A percentile compares a stretch with the other conserved stretches of the same genome.
phyloP scores from a whole-genome alignment of 2,113 vertebrate species.

The Misgurnus anguillicaudatus region DNA sequence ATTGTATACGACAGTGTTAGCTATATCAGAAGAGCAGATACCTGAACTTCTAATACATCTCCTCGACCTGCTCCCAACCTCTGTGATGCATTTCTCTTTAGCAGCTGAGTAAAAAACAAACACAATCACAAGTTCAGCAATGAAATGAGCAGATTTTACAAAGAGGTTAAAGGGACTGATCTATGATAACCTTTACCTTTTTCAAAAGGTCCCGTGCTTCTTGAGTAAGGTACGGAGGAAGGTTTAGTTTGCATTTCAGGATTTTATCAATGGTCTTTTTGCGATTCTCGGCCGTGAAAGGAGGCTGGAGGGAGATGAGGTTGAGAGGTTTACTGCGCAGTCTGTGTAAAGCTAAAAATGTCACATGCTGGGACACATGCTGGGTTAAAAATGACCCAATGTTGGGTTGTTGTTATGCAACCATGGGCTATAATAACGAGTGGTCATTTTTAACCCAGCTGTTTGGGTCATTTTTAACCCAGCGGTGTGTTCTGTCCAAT shows the following conservation, averaged over 20 bases:
- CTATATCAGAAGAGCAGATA: slow-evolving; percentile 56
- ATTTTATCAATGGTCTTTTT: slow-evolving; percentile 99
- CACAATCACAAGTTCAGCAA: background rate
- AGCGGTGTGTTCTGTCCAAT: no score
- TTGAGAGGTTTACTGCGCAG: background rate
- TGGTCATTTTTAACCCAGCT: no score
- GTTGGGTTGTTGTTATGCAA: no score
- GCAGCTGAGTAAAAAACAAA: slow-evolving; percentile 76
- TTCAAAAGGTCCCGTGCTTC: slow-evolving; percentile 97
- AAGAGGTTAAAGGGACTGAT: background rate
- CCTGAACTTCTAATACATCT: slow-evolving; percentile 92
- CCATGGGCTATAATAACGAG: no score
- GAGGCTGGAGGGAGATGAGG: slow-evolving; percentile 73
- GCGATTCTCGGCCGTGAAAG: slow-evolving; percentile 93
- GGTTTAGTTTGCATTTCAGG: slow-evolving; percentile 95
- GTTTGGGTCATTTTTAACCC: no score
- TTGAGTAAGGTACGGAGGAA: slow-evolving; percentile 98
- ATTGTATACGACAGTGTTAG: background rate
- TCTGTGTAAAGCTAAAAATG: background rate
- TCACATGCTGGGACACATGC: no score
- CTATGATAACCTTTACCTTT: slow-evolving; percentile 76
- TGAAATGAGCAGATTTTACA: background rate
- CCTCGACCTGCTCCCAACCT: slow-evolving; percentile 90
- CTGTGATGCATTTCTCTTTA: slow-evolving; percentile 92
- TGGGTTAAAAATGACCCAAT: no score